Percentiles rank a stretch among this genome's conserved stretches.
These are phyloP conservation scores for Tinamus major DNA, from an alignment of 2,797 vertebrate genomes.

Conservation along the genomic window DNA sequence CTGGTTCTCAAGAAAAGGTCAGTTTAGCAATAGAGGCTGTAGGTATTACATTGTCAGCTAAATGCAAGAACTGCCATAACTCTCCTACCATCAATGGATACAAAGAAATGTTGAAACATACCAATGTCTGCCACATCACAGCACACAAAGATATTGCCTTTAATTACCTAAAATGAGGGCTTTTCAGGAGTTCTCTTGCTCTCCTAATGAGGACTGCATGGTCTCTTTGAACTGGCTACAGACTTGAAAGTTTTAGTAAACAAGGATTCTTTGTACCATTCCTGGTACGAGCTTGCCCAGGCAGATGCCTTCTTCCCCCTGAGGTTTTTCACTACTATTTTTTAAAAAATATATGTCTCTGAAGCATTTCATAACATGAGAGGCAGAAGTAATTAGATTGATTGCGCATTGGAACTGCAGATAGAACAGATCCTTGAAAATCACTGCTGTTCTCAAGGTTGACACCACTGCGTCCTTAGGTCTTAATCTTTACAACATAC, in stretches of 20 bases:
- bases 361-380: conserved; percentile 46
- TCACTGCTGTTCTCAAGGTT: background rate
- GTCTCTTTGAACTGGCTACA: conserved; percentile 59
- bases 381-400: conserved; percentile 46
- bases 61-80: background rate
- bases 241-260: conserved; percentile 72
- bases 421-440: background rate
- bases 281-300: conserved; percentile 64
- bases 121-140: background rate
- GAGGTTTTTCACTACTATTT: conserved; percentile 47
- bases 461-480: background rate
- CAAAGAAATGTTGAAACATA: background rate
- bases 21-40: background rate
- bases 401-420: background rate
- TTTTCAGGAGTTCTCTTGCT: conserved; percentile 15
- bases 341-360: background rate
- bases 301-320: conserved; percentile 63
- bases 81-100: background rate
- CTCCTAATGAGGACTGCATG: conserved; percentile 23
- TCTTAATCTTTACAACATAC: background rate
- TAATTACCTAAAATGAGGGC: conserved; percentile 40
- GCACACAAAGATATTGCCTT: conserved; percentile 37
- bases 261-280: conserved; percentile 52
- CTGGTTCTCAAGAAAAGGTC: background rate
- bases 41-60: fast-evolving